Evolutionary conservation across 37 sponge, comb jelly and placozoan species (phyloP).

Genomic region (Ephydatia muelleri): DNA sequence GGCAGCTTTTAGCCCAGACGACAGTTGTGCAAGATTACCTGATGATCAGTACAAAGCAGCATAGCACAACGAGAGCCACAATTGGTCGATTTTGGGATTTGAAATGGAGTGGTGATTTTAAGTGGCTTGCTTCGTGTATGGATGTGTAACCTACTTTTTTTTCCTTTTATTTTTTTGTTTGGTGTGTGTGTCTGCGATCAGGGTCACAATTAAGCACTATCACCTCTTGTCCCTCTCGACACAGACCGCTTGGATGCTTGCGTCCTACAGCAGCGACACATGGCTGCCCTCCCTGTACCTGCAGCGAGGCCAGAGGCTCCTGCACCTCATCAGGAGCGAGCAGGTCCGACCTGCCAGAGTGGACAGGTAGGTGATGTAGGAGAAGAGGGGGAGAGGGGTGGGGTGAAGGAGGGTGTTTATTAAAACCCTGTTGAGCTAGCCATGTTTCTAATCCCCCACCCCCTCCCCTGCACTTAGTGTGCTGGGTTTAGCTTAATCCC

Average conservation of each 20-base stretch:
- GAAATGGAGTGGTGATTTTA: no score
- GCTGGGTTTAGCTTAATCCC: neutral
- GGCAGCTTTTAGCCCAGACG: neutral
- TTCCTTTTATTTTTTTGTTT: constrained; percentile 1
- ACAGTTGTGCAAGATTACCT: no score
- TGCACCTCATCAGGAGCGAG: constrained; percentile 71
- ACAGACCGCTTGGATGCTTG: constrained; percentile 81
- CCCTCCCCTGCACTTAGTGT: neutral
- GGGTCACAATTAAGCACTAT: neutral
- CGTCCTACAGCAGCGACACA: constrained; percentile 68
- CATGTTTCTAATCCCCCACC: neutral
- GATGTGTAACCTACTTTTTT: no score
- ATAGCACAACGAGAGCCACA: no score
- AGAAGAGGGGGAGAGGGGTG: neutral
- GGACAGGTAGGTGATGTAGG: neutral
- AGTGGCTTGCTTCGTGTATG: constrained; percentile 11
- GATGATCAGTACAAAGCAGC: no score
- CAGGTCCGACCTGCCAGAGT: constrained; percentile 67
- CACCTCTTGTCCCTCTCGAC: neutral
- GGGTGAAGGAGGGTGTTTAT: no score
- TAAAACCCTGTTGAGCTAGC: no score
- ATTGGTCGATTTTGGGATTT: no score
- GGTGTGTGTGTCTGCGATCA: neutral
- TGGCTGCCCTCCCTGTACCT: constrained; percentile 69
- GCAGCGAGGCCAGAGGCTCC: constrained; percentile 59